A percentile compares a stretch with the other conserved stretches of the same genome.
phyloP scores from a whole-genome alignment of 2,797 vertebrate species.

The Clarias platycephalus region DNA sequence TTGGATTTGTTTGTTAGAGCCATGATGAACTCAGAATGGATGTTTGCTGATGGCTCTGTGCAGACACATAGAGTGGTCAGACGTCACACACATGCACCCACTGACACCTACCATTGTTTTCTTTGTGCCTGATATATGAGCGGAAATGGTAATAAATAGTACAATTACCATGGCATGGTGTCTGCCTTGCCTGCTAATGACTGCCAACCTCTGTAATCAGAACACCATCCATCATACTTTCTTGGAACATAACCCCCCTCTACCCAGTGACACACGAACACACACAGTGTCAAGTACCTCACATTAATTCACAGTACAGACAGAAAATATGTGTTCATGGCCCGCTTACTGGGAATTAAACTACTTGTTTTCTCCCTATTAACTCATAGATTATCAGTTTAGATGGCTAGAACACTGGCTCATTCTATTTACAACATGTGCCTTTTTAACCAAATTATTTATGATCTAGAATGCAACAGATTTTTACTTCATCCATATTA shows the following conservation, averaged over 20 bases:
- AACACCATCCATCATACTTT: slow-evolving; percentile 69
- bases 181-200: slow-evolving; percentile 68
- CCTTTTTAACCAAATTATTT: neutral
- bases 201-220: slow-evolving; percentile 64
- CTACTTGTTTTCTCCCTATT: slow-evolving; percentile 50
- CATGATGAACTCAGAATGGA: slow-evolving; percentile 61
- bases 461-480: slow-evolving; percentile 5
- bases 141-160: slow-evolving; percentile 65
- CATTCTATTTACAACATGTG: slow-evolving; percentile 11
- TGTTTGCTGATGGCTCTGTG: slow-evolving; percentile 36
- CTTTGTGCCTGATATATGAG: slow-evolving; percentile 57
- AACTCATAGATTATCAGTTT: slow-evolving; percentile 53
- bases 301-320: slow-evolving; percentile 53
- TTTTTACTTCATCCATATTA: slow-evolving; percentile 58
- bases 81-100: slow-evolving; percentile 43
- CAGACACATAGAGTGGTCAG: slow-evolving; percentile 33
- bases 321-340: slow-evolving; percentile 54
- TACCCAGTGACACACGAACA: slow-evolving; percentile 40
- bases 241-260: slow-evolving; percentile 31
- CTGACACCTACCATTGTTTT: slow-evolving; percentile 62
- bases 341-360: slow-evolving; percentile 42
- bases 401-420: slow-evolving; percentile 48
- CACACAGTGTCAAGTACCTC: slow-evolving; percentile 53
- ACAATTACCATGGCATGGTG: slow-evolving; percentile 63
- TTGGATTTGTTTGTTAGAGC: slow-evolving; percentile 65